Conservation (phyloP, 1,140 invertebrate genomes). For the Geopemphigus sp. region DNA sequence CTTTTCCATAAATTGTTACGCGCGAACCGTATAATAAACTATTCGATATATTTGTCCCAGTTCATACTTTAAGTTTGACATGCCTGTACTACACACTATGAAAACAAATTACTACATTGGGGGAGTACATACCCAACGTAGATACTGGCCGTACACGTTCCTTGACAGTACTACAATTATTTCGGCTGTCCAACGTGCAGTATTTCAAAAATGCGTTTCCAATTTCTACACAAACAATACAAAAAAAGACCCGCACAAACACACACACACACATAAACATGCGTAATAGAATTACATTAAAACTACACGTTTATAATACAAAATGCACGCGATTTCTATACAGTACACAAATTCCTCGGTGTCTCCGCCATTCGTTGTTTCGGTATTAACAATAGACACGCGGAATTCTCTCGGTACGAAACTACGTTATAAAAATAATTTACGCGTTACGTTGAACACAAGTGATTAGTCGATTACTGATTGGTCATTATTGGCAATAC, state of each 20-base stretch:
- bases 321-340: not conserved
- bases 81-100: too few relatives aligned
- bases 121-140: conserved; percentile 49
- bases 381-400: too few relatives aligned
- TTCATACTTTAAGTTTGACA: too few relatives aligned
- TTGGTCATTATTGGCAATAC: too few relatives aligned
- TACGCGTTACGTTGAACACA: too few relatives aligned
- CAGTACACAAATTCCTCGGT: not conserved
- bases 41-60: too few relatives aligned
- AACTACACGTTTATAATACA: not conserved
- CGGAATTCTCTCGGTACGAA: not conserved
- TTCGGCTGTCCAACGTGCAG: conserved; percentile 39
- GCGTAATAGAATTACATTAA: conserved; percentile 28
- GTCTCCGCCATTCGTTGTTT: not conserved
- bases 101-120: too few relatives aligned
- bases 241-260: too few relatives aligned
- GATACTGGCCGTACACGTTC: conserved; percentile 47
- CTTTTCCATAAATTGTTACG: too few relatives aligned
- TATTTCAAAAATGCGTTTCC: conserved; percentile 45
- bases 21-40: too few relatives aligned
- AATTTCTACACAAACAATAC: conserved; percentile 40
- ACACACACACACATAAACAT: conserved; percentile 28
- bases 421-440: not conserved
- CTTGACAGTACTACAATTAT: conserved; percentile 13
- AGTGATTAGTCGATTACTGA: too few relatives aligned